Conservation (phyloP, 2,888 invertebrate genomes). For the Cloeon dipterum region DNA sequence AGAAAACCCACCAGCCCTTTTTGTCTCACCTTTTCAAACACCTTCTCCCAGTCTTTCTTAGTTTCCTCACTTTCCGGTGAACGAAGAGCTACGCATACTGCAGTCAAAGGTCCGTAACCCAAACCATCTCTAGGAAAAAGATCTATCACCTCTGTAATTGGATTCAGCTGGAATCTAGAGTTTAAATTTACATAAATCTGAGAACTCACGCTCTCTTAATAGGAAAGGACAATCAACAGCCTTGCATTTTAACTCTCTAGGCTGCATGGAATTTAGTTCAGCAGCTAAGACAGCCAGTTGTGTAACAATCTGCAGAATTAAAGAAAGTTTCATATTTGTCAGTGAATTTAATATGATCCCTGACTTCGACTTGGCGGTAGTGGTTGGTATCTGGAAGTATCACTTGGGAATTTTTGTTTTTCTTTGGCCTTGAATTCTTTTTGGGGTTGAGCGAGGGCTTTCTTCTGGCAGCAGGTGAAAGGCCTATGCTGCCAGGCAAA, state of each 20-base stretch:
- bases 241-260: neutral
- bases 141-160: neutral
- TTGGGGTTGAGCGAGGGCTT: neutral
- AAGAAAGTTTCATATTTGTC: neutral
- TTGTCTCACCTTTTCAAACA: neutral
- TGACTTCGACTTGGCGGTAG: neutral
- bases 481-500: conserved; percentile 41
- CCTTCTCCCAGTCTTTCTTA: neutral
- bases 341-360: neutral
- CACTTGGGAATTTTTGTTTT: neutral
- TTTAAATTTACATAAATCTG: neutral
- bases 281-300: neutral
- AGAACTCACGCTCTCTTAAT: neutral
- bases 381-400: neutral
- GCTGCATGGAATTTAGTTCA: neutral
- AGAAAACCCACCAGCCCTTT: too few relatives aligned
- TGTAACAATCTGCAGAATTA: neutral
- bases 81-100: neutral
- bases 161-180: too few relatives aligned
- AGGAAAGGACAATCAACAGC: conserved; percentile 1
- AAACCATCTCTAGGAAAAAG: neutral
- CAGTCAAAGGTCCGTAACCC: neutral
- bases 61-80: neutral
- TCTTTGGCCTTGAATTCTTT: neutral
- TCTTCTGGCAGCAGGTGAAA: neutral